These are phyloP conservation scores for Petrocephalus schoutedeni DNA, from an alignment of 2,797 vertebrate species.

Conservation along the genomic window DNA sequence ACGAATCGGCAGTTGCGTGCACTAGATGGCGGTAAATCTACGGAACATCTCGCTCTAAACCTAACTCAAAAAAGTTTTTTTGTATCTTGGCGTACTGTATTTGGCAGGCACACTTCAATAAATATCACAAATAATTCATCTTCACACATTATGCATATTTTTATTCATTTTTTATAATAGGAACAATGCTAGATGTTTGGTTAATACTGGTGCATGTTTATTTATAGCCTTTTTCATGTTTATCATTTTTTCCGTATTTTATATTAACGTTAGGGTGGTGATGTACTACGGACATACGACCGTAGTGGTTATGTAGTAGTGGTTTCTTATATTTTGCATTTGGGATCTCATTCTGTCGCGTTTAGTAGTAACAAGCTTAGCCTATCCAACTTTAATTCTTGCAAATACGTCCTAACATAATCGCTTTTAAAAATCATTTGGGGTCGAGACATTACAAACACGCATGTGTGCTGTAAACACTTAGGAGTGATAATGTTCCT, in stretches of 20 bases:
- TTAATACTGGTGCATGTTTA: not conserved
- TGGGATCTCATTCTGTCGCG: not conserved
- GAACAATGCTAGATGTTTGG: not conserved
- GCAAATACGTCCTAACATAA: not conserved
- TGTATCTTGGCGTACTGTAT: not conserved
- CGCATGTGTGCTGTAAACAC: not conserved
- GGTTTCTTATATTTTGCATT: not conserved
- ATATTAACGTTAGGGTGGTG: too few species aligned
- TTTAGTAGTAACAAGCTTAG: not conserved
- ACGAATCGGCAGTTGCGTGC: not conserved
- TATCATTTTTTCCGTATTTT: too few species aligned
- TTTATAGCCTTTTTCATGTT: not conserved
- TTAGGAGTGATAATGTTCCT: not conserved
- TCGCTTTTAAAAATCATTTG: not conserved
- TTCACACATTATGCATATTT: not conserved
- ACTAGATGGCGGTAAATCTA: conserved; percentile 16
- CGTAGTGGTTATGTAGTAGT: not conserved
- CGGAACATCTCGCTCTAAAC: not conserved
- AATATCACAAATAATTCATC: not conserved
- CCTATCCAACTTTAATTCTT: not conserved
- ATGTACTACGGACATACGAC: not conserved
- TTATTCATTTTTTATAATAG: not conserved
- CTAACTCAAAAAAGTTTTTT: not conserved
- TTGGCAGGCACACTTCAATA: not conserved
- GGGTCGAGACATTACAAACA: not conserved